Base-by-base conservation (phyloP, 2,113 vertebrate species). In the Misgurnus anguillicaudatus region DNA sequence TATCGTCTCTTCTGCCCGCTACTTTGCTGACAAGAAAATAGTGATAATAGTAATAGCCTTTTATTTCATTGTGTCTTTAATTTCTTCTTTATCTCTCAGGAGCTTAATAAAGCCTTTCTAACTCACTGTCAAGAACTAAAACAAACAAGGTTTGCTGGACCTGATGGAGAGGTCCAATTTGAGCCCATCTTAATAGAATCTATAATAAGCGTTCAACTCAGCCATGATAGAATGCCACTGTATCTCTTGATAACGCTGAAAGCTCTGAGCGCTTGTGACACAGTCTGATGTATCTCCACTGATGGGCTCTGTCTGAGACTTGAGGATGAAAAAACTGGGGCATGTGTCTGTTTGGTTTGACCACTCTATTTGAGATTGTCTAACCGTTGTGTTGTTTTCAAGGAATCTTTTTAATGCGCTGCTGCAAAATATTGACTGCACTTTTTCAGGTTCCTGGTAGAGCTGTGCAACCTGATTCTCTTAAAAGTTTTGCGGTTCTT, bases 171-270 rank as follows among this genome's bases (percentile, higher is more conserved):
- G 90, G 84, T 89, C 89, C 91, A 91, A 92, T 92, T 91, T 92
- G 90, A 87, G 88, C 89, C 86, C 90, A 93, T 93, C 91, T 91
- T 92, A 93, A 93, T 93, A 88, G 90, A 92, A 93, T 93, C 91
- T 92, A 90, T 93, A 93, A 93, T 92, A 91, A 92, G 89, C 81
- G 57, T 84, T 79, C 88, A 84, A 11, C 63, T 87, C 83, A 84
- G 86, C 86, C 88, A 90, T 90, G 86, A 88, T 86, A 88, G 89
- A 89, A 88, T 83, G 81, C 81, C 86, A 79, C 88, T 86, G 87
- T 86, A 88, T 90, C 87, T 89, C 85, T 82, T 83, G 89, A 89
- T 90, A 90, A 89, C 87, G 63, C 83, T 53, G 75, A 21, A 9
- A 76, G 71, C 80, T 74, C 73, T 80, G 89, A 89, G 83, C 80